Evolutionary conservation across 2,888 invertebrate species (phyloP).

Genomic region (Scaptomyza polygonia): DNA sequence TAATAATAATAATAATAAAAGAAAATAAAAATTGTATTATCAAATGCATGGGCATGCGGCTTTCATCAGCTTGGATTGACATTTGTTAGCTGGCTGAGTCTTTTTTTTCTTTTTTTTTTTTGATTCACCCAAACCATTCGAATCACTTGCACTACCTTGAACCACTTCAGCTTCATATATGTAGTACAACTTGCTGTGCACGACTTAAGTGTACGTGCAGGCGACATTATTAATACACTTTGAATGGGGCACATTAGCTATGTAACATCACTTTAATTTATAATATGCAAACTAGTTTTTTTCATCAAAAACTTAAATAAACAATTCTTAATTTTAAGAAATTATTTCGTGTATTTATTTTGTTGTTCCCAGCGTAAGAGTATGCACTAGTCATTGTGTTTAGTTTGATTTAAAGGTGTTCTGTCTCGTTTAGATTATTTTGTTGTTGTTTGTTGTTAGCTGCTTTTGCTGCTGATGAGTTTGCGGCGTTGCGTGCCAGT

Average conservation of each 20-base stretch:
- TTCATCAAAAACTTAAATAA: no score
- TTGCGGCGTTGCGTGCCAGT: conserved; percentile 53
- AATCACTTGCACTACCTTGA: neutral
- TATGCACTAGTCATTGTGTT: neutral
- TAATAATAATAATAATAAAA: no score
- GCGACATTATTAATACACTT: conserved; percentile 24
- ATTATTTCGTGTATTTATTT: no score
- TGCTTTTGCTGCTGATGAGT: conserved; percentile 45
- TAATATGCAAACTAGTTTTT: neutral
- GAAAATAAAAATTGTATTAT: conserved; percentile 39
- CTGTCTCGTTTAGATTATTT: conserved; percentile 1
- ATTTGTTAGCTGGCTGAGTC: conserved; percentile 31
- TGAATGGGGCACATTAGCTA: accelerated
- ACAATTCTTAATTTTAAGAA: no score
- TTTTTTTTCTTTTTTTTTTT: conserved; percentile 69
- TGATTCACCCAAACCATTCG: no score
- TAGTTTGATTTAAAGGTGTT: neutral
- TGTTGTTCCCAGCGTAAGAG: neutral
- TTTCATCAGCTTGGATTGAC: conserved; percentile 51
- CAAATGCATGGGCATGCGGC: conserved; percentile 46
- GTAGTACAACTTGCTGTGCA: conserved; percentile 4
- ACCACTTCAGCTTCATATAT: conserved; percentile 5
- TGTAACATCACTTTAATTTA: neutral
- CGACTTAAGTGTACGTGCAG: conserved; percentile 62
- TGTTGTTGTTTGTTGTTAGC: conserved; percentile 16